Evolutionary conservation across 2,888 invertebrate species (phyloP), one percentile per base, ranked within the genome.

Genomic region (Seladonia tumulorum): DNA sequence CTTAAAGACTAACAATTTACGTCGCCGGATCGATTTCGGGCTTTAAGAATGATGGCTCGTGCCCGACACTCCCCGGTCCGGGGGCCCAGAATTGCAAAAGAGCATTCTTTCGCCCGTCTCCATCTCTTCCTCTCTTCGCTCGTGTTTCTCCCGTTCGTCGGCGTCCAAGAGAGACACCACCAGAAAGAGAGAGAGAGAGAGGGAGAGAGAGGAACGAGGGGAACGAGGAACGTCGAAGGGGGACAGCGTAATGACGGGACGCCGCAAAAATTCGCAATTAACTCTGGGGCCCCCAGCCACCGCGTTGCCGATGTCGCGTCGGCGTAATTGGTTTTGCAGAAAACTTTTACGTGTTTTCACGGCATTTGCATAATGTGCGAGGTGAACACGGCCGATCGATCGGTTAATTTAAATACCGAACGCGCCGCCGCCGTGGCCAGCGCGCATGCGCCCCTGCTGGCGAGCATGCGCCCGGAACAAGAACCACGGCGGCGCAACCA

Each of bases 361-460:
- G 90, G 90, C 91, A 94, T 94, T 94, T 94, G 94, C 94, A 94
- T 94, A 94, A 94, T 94, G 94, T 91, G 93, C 93, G 92, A 94
- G 93, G 93, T 92, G 91, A 92, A 93, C 93, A 93, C 90, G 92
- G 90, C 88, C 92, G 94, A 94, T 94, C 94, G 94, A 94, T 94
- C 94, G 94, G 94, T 94, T 94, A 94, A 94, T 94, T 94, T 94
- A 94, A 94, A 94, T 94, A 94, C 93, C 92, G 93, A 92, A 93
- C 93, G 91, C 90, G 90, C 85, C 89, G 87, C 87, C 88, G 87
- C 82, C 80, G 70, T 70, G 39, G 81, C 85, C 53, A 39, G 45
- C 47, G 71, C 71, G 76, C 83, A 53, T 66, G 76, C 84, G 86
- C 75, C 71, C 82, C 79, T 85, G 87, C 90, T 39, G 45, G 35